Conservation (phyloP, 2,888 invertebrate genomes). For the Drosophila kuntzei region DNA sequence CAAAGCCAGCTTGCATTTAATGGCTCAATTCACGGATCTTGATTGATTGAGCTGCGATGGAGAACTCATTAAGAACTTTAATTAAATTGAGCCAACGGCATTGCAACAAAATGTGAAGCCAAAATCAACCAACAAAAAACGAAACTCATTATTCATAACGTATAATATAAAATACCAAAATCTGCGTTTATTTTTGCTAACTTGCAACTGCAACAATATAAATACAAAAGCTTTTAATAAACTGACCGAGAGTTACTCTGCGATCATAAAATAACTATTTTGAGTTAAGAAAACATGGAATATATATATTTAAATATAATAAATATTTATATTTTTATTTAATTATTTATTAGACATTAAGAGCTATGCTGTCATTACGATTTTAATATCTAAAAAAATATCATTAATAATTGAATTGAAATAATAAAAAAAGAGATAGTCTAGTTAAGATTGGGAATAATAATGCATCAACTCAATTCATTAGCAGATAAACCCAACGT, state of each 20-base stretch:
- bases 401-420: too few species aligned
- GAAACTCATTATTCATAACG: slow-evolving; percentile 74
- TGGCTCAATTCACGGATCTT: slow-evolving; percentile 61
- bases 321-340: too few species aligned
- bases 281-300: not conserved
- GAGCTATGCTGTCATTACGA: too few species aligned
- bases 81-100: slow-evolving; percentile 68
- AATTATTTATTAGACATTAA: too few species aligned
- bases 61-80: slow-evolving; percentile 80
- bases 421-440: too few species aligned
- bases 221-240: not conserved
- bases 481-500: not conserved
- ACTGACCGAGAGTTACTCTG: not conserved
- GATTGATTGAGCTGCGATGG: slow-evolving; percentile 77
- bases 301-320: not conserved
- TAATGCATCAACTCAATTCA: too few species aligned
- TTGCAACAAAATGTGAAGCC: slow-evolving; percentile 19
- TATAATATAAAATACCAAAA: slow-evolving; percentile 21
- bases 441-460: too few species aligned
- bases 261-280: not conserved
- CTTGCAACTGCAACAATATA: slow-evolving; percentile 17
- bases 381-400: too few species aligned
- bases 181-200: slow-evolving; percentile 18
- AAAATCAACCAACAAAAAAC: slow-evolving; percentile 12
- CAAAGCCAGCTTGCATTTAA: slow-evolving; percentile 66